Percentiles rank a stretch among this genome's conserved stretches.
phyloP scores from a whole-genome alignment of 2,113 vertebrate species.

The Collichthys lucidus region DNA sequence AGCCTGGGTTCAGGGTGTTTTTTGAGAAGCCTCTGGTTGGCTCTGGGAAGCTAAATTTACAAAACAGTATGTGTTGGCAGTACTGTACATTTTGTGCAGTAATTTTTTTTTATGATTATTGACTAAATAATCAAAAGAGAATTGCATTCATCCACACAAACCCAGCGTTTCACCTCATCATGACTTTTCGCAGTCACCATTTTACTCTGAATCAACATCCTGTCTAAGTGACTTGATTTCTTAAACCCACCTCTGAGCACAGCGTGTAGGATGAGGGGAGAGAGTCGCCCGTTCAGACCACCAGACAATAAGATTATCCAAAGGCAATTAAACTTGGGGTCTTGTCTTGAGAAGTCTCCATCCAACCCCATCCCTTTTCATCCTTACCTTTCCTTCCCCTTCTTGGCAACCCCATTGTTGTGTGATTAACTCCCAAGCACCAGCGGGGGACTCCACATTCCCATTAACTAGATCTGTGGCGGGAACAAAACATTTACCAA shows the following conservation, averaged over 20 bases:
- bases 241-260: constrained; percentile 34
- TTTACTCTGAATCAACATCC: constrained; percentile 15
- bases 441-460: constrained; percentile 72
- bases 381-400: constrained; percentile 65
- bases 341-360: constrained; percentile 70
- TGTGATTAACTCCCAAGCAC: constrained; percentile 85
- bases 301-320: constrained; percentile 80
- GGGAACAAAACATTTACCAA: constrained; percentile 77
- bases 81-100: too few species aligned
- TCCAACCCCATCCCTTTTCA: constrained; percentile 61
- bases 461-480: constrained; percentile 75
- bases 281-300: constrained; percentile 52
- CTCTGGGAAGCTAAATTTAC: not conserved
- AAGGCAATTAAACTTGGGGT: constrained; percentile 83
- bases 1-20: too few species aligned
- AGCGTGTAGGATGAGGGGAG: constrained; percentile 32
- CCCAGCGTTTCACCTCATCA: not conserved
- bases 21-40: too few species aligned
- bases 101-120: not conserved
- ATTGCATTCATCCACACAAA: not conserved
- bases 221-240: constrained; percentile 36
- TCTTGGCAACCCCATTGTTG: constrained; percentile 79
- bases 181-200: not conserved
- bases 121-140: not conserved
- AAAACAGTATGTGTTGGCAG: not conserved